Base-by-base conservation (phyloP, 2,113 vertebrate species). In the Columba janthina region DNA sequence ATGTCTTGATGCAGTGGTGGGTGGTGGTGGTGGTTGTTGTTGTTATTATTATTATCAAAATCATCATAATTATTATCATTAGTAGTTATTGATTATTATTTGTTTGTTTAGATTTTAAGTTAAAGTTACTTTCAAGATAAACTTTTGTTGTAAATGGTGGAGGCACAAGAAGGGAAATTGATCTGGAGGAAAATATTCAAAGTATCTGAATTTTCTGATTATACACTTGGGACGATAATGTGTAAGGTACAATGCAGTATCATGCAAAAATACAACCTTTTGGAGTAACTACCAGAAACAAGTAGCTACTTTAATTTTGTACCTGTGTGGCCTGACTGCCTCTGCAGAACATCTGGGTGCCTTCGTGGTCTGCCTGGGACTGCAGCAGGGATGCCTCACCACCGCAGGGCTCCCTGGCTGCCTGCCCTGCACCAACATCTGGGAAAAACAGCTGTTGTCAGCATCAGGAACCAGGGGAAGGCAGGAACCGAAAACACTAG, bases 381-480 rank as follows among this genome's bases (percentile, higher is more conserved):
- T 0, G 0, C 58, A 34, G 38, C 75, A 69, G 66, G 20, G 69
- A 10, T 40, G 21, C 42, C 18, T n/a, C 21, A 4, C 15, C 1
- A 5, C 40, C 2, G 0, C 26, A 3, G 74, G 3, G 40, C 60
- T 50, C 29, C 31, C 71, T 11, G 62, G 12, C 69, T 32, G 50
- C 64, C 80, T 29, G 76, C 54, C 66, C 36, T 46, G 13, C 4
- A 3, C 15, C 0, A 57, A 5, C 34, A 21, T 5, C 65, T 14
- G 17, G 9, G 70, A 3, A 15, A 36, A 53, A 3, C 42, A 69
- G 54, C 28, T 3, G 26, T 15, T 15, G 36, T 19, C 60, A 1
- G 0, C 24, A 3, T 25, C 0, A 0, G 54, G 50, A 72, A 12
- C 32, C 20, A 5, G 18, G 34, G 50, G 28, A 9, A 51, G 53